Evolutionary conservation across 2,113 vertebrate species (phyloP).

Genomic region (Epinephelus cyanopodus): DNA sequence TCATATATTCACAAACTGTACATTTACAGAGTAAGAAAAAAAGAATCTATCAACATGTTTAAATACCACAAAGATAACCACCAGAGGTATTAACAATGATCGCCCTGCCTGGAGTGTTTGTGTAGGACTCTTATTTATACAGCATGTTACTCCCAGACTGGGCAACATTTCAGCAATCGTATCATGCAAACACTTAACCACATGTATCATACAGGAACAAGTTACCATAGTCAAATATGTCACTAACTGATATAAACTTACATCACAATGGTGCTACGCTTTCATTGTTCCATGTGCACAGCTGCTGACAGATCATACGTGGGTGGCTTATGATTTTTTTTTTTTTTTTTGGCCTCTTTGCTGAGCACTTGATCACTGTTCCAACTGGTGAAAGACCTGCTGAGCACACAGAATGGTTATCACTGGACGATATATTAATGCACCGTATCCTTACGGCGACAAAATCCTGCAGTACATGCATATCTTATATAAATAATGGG

Average conservation of each 20-base stretch:
- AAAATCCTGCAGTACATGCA: conserved; percentile 32
- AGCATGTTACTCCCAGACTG: conserved; percentile 22
- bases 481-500: conserved; percentile 49
- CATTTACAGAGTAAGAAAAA: conserved; percentile 66
- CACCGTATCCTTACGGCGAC: background rate
- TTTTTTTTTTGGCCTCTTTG: conserved; percentile 22
- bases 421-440: conserved; percentile 42
- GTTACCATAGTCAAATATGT: conserved; percentile 20
- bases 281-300: conserved; percentile 22
- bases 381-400: conserved; percentile 36
- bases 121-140: conserved; percentile 41
- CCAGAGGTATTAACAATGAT: conserved; percentile 50
- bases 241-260: conserved; percentile 26
- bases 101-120: conserved; percentile 45
- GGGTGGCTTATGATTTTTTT: background rate
- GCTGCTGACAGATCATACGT: conserved; percentile 11
- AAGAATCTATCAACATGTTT: conserved; percentile 60
- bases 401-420: conserved; percentile 47
- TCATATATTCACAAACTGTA: conserved; percentile 75
- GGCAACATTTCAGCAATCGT: conserved; percentile 8
- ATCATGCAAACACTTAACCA: conserved; percentile 41
- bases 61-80: conserved; percentile 75
- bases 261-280: conserved; percentile 31
- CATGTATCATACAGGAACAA: conserved; percentile 20
- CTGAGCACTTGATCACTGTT: conserved; percentile 42